Conservation (phyloP, 2,797 vertebrate species). For the Melanotaenia pygmaea region DNA sequence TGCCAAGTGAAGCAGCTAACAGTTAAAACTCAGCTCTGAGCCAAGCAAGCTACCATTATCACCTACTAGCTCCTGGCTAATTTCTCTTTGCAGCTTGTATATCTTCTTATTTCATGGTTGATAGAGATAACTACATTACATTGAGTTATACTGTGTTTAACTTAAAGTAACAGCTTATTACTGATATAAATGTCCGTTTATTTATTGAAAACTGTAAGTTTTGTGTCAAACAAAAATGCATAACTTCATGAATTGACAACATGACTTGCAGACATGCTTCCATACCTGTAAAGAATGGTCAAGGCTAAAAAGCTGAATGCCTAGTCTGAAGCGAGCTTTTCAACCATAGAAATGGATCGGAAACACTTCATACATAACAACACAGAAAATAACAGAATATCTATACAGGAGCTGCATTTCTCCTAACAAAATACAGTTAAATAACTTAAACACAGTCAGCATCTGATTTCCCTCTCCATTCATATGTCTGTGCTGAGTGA, state of each 20-base stretch:
- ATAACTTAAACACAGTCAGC: conserved; percentile 10
- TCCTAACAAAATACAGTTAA: not conserved
- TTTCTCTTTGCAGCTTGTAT: too few species aligned
- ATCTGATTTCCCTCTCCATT: conserved; percentile 32
- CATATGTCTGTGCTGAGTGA: conserved; percentile 33
- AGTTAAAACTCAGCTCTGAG: too few species aligned
- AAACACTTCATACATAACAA: not conserved
- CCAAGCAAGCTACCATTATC: not conserved
- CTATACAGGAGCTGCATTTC: too few species aligned
- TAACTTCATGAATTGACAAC: not conserved
- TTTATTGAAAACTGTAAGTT: too few species aligned
- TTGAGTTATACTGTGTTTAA: not conserved
- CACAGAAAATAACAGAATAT: not conserved
- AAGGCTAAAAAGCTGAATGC: not conserved
- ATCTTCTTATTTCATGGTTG: too few species aligned
- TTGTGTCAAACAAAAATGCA: not conserved
- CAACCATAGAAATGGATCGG: not conserved
- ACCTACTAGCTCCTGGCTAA: too few species aligned
- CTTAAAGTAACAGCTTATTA: not conserved
- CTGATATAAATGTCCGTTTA: not conserved
- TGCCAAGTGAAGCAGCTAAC: too few species aligned
- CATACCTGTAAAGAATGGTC: not conserved
- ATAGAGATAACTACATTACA: not conserved
- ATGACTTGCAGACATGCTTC: not conserved
- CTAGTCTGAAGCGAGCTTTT: not conserved